Evolutionary conservation across 2,888 invertebrate genomes (phyloP), one percentile per base, ranked within the genome.

Genomic region (Melanargia galathea): DNA sequence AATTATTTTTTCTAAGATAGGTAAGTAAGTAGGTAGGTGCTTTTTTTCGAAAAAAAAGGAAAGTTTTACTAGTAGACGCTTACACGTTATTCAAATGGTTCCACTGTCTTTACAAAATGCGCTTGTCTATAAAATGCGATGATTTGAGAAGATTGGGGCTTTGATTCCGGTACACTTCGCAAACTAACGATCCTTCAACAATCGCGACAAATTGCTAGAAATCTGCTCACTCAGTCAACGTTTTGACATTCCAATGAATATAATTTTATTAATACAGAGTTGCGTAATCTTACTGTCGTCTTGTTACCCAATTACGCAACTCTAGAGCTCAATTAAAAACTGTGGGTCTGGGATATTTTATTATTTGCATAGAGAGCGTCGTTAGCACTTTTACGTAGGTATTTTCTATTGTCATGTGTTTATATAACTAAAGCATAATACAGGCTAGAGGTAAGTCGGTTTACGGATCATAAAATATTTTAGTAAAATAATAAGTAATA

Each of bases 111-210:
- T 46, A 48, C 48, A 22, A 35, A 35, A 46, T 2, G 46, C 24
- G 33, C 35, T 35, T 58, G 35, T 48, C 58, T 58, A 43, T 58
- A 35, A 65, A 60, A 61, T 49, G 55, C 46, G 70, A 73, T 70
- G 69, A 75, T 78, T 77, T 77, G 72, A 80, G 76, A 73, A 81
- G 77, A 79, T 80, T 82, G 75, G n/a, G 73, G 74, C 77, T 84
- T 83, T 77, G 78, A 86, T 87, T 90, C 88, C 89, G 90, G 89
- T 86, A 90, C 89, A 90, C 79, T 90, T 90, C 84, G 71, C 83
- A 77, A 80, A 79, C 82, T 89, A 91, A 90, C 90, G 83, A 91
- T 78, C 84, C 86, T 74, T 78, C 70, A 74, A 77, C 75, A 78
- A 78, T 75, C 74, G 79, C 80, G 75, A 77, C 70, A 88, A 90